These are phyloP conservation scores for Scophthalmus maximus DNA, from an alignment of 2,113 vertebrate species.

Conservation along the genomic window DNA sequence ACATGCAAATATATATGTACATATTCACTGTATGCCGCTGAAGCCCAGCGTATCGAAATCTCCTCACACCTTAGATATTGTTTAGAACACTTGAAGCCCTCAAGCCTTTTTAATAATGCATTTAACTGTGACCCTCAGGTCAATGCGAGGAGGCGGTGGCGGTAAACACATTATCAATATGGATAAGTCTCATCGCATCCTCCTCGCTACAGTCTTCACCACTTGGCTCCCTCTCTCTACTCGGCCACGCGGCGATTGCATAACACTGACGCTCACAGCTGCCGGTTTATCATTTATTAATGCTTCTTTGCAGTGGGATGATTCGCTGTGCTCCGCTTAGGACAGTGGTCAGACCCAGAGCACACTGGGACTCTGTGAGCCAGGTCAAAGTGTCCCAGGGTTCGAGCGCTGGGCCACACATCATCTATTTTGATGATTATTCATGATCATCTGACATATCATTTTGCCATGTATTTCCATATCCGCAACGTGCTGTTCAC, in stretches of 20 bases:
- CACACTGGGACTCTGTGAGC: neutral
- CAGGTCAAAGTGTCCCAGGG: neutral
- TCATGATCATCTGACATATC: too few relatives aligned
- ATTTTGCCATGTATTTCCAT: too few relatives aligned
- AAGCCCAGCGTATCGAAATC: conserved; percentile 29
- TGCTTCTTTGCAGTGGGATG: conserved; percentile 59
- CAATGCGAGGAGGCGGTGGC: conserved; percentile 3
- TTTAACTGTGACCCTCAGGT: conserved; percentile 41
- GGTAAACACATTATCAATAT: conserved; percentile 62
- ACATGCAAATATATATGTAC: neutral
- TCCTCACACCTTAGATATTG: conserved; percentile 16
- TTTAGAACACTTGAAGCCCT: conserved; percentile 44
- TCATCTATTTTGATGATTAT: neutral
- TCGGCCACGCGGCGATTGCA: conserved; percentile 45
- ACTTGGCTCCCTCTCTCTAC: conserved; percentile 23
- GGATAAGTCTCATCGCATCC: conserved; percentile 39
- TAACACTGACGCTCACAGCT: conserved; percentile 62
- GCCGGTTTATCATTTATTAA: conserved; percentile 73
- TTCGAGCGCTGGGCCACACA: neutral
- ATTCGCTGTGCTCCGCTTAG: conserved; percentile 43
- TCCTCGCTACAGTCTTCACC: conserved; percentile 12
- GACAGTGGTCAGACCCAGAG: conserved; percentile 5
- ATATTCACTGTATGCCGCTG: neutral
- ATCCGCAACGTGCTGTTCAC: too few relatives aligned
- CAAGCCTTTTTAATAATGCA: conserved; percentile 54